These are phyloP conservation scores for Spatula clypeata DNA, from an alignment of 2,797 vertebrate genomes.

Conservation along the genomic window DNA sequence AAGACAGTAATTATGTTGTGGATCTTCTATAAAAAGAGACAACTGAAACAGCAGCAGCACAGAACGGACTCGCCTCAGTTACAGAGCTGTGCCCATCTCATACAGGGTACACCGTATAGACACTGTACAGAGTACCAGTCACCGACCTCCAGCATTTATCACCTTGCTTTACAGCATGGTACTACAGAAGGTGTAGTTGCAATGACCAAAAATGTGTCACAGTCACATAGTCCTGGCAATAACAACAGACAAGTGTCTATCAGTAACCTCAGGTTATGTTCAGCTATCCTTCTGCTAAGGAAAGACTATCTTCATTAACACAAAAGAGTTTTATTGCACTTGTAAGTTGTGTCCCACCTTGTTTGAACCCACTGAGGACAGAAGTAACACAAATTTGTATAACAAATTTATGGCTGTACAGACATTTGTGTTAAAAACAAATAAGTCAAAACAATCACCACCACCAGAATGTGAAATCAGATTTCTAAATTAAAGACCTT, in stretches of 20 bases:
- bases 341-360: neutral
- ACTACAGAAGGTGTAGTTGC: neutral
- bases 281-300: neutral
- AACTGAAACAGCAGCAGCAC: neutral
- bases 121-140: too few relatives aligned
- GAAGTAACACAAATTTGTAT: neutral
- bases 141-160: neutral
- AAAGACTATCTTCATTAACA: neutral
- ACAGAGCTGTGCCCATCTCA: neutral
- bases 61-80: neutral
- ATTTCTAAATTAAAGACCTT: neutral
- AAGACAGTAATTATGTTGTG: neutral
- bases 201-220: neutral
- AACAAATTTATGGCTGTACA: neutral
- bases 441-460: neutral
- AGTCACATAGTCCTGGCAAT: neutral
- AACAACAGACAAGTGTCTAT: neutral
- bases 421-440: neutral
- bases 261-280: neutral
- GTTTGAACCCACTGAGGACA: neutral
- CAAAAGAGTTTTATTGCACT: neutral
- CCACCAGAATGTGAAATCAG: neutral
- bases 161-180: too few relatives aligned
- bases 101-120: accelerated
- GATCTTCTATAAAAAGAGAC: neutral